These are phyloP conservation scores for Neodon shergylaensis DNA, from an alignment of 2,113 vertebrate species.

Conservation along the genomic window DNA sequence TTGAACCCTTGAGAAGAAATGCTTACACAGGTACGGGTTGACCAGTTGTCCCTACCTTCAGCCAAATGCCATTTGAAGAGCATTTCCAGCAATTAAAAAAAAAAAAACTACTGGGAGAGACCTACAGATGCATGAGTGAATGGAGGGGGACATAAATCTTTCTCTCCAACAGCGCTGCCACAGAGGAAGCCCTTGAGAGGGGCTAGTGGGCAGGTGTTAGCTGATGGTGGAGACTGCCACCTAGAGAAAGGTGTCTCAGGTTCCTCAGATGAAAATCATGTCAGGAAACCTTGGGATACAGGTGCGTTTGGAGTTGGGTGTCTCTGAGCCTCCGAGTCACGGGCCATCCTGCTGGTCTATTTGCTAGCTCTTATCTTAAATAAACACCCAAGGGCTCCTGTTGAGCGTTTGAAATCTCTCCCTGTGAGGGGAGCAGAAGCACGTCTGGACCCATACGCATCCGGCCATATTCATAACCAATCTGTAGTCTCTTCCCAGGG, in stretches of 20 bases:
- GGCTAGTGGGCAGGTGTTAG: background rate
- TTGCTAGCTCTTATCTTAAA: constrained; percentile 61
- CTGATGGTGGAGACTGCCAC: background rate
- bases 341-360: background rate
- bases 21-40: background rate
- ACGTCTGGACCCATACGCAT: background rate
- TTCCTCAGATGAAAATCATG: background rate
- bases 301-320: background rate
- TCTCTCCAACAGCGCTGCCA: background rate
- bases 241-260: background rate
- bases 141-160: background rate
- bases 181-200: background rate
- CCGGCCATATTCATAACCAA: constrained; percentile 83
- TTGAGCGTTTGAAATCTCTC: background rate
- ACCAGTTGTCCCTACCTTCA: background rate
- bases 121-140: background rate
- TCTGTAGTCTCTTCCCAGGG: constrained; percentile 81
- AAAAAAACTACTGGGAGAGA: background rate
- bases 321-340: background rate
- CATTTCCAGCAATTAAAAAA: background rate
- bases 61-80: background rate
- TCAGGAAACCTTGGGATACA: accelerated
- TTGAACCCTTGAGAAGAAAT: background rate
- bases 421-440: constrained; percentile 35
- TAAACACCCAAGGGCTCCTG: background rate